A percentile compares a stretch with the other conserved stretches of the same genome.
These are phyloP conservation scores for Trachythela sp. DNA, from an alignment of 64 coral and sea anemone species.

Conservation along the genomic window DNA sequence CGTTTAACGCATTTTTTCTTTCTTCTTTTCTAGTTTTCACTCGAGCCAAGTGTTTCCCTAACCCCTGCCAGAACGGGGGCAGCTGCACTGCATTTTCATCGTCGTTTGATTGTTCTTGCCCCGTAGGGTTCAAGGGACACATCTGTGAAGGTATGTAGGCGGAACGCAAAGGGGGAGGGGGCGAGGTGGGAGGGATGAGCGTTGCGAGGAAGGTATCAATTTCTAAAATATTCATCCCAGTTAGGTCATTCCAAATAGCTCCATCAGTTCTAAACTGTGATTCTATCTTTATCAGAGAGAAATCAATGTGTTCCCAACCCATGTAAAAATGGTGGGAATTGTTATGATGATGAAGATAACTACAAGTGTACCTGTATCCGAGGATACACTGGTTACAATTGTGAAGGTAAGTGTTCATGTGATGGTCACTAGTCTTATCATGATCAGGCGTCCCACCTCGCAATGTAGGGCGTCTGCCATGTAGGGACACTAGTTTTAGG, in stretches of 20 bases:
- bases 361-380: neutral
- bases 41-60: neutral
- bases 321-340: neutral
- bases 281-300: neutral
- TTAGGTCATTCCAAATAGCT: too few species aligned
- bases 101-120: neutral
- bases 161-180: too few species aligned
- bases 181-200: too few species aligned
- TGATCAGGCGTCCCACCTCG: too few species aligned
- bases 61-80: neutral
- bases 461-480: too few species aligned
- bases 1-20: neutral
- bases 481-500: too few species aligned
- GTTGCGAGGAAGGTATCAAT: too few species aligned
- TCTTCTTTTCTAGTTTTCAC: neutral
- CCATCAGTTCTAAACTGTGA: neutral
- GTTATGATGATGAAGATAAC: conserved; percentile 1
- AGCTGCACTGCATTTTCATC: neutral
- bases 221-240: too few species aligned
- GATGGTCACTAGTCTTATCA: neutral
- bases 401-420: neutral
- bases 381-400: neutral
- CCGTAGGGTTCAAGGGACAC: neutral
- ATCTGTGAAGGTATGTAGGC: neutral
- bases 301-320: conserved; percentile 17